These are phyloP conservation scores for Lamellibrachia satsuma DNA, from an alignment of 2,888 invertebrate genomes.

Conservation along the genomic window DNA sequence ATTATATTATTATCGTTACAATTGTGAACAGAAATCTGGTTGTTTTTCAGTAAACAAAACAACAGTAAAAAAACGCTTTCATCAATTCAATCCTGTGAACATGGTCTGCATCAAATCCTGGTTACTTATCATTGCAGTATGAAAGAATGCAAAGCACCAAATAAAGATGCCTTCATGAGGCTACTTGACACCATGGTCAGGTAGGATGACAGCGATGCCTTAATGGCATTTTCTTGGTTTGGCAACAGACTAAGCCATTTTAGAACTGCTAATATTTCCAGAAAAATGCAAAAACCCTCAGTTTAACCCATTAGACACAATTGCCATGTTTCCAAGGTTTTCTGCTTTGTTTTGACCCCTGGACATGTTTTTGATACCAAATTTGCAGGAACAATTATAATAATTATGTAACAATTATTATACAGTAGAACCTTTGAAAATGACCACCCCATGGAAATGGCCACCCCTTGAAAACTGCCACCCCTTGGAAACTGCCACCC, in stretches of 20 bases:
- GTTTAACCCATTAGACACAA: background rate
- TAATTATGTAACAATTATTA: no score
- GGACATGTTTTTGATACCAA: background rate
- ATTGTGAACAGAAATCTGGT: no score
- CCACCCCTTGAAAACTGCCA: no score
- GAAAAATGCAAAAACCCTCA: background rate
- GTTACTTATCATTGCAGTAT: background rate
- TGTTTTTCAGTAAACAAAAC: no score
- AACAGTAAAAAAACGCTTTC: no score
- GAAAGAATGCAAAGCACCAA: conserved; percentile 29
- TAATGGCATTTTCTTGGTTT: background rate
- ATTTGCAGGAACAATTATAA: no score
- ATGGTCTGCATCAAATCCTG: no score
- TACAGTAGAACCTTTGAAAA: no score
- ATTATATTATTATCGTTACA: no score
- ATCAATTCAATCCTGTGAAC: no score
- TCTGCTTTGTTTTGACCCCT: background rate
- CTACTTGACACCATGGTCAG: conserved; percentile 51
- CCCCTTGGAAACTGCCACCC: no score
- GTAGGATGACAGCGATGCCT: conserved; percentile 37
- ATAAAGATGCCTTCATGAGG: conserved; percentile 40
- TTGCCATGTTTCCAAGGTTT: background rate
- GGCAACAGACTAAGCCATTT: background rate
- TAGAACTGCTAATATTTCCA: background rate
- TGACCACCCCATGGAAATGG: no score